Conservation (phyloP, 2,888 invertebrate genomes). For the Latheticus oryzae region DNA sequence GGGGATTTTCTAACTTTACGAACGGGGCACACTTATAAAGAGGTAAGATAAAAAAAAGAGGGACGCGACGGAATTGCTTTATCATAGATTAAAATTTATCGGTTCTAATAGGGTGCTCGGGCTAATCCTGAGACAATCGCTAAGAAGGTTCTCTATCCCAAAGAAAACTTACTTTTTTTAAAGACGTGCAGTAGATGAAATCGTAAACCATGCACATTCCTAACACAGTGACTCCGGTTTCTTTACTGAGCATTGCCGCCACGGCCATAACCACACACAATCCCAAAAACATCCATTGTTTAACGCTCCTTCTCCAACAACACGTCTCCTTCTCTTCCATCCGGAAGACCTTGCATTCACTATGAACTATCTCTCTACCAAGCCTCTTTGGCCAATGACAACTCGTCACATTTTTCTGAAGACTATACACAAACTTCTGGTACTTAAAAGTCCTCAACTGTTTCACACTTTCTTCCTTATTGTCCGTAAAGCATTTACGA, state of each 20-base stretch:
- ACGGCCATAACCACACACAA: constrained; percentile 71
- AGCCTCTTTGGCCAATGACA: constrained; percentile 60
- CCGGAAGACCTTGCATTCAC: constrained; percentile 30
- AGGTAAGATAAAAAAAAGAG: constrained; percentile 38
- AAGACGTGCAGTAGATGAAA: constrained; percentile 70
- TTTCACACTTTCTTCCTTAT: constrained; percentile 52
- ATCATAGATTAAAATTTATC: constrained; percentile 40
- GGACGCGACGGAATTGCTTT: constrained; percentile 31
- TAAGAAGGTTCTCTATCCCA: no score
- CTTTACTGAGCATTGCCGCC: constrained; percentile 92
- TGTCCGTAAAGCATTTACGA: constrained; percentile 53
- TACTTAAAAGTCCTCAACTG: constrained; percentile 55
- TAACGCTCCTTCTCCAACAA: constrained; percentile 59
- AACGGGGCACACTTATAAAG: constrained; percentile 22
- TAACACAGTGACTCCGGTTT: constrained; percentile 93
- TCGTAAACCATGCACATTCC: constrained; percentile 92
- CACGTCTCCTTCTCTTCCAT: constrained; percentile 45
- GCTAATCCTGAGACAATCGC: no score
- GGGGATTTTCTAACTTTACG: constrained; percentile 56
- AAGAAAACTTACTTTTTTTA: constrained; percentile 56
- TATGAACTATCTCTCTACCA: constrained; percentile 35
- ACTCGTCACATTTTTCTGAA: constrained; percentile 61
- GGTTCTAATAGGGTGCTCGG: constrained; percentile 12
- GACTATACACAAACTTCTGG: constrained; percentile 58
- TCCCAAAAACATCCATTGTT: constrained; percentile 72